Evolutionary conservation across 2,888 invertebrate genomes (phyloP).

Genomic region (Ophion obscuratus): DNA sequence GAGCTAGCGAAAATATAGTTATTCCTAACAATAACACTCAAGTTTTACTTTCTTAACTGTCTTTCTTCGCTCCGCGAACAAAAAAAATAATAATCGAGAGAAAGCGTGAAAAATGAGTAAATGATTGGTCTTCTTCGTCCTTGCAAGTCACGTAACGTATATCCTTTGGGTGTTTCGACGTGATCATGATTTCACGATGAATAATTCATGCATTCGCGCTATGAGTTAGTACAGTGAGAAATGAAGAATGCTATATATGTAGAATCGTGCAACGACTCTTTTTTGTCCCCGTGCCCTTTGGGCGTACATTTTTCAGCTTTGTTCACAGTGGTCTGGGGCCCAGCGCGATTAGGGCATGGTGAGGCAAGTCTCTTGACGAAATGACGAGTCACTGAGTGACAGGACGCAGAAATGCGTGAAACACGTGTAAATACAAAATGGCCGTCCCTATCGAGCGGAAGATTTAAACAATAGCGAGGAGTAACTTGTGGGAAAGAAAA

Average conservation of each 20-base stretch:
- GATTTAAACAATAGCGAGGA: constrained; percentile 19
- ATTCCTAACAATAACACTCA: too few species aligned
- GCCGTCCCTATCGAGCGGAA: constrained; percentile 58
- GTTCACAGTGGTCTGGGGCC: too few species aligned
- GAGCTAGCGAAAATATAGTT: too few species aligned
- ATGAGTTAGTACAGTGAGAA: constrained; percentile 16
- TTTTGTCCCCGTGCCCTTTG: too few species aligned
- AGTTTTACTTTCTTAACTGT: too few species aligned
- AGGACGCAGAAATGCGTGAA: constrained; percentile 77
- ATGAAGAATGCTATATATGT: neutral
- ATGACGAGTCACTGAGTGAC: constrained; percentile 75
- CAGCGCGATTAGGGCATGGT: constrained; percentile 1
- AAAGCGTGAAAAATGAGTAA: too few species aligned
- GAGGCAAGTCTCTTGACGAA: constrained; percentile 71
- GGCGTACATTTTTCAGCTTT: too few species aligned
- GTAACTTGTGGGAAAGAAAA: constrained; percentile 1
- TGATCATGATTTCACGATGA: constrained; percentile 25
- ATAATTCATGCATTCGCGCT: constrained; percentile 41
- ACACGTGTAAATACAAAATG: constrained; percentile 74
- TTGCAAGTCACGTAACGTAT: neutral
- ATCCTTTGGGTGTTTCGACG: neutral
- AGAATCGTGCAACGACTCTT: too few species aligned
- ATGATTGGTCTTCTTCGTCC: neutral
- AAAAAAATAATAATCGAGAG: too few species aligned
- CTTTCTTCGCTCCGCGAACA: too few species aligned